These are phyloP conservation scores for Clarias batrachus DNA, from an alignment of 2,113 vertebrate genomes.

Conservation along the genomic window DNA sequence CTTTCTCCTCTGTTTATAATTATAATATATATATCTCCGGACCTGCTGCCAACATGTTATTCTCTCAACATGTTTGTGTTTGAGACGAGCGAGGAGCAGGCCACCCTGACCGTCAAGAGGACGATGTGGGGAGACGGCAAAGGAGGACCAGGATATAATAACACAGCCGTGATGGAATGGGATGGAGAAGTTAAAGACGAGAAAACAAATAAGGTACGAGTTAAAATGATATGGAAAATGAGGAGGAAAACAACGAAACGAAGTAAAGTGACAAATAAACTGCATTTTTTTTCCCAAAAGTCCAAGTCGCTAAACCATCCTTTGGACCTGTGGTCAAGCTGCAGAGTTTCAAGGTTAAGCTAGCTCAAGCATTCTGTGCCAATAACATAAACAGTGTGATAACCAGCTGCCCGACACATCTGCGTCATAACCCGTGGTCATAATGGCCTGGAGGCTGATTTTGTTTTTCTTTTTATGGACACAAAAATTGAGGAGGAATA, in stretches of 20 bases:
- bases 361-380: constrained; percentile 76
- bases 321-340: constrained; percentile 70
- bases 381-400: constrained; percentile 80
- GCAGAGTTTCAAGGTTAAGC: constrained; percentile 78
- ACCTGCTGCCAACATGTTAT: constrained; percentile 45
- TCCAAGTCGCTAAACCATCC: constrained; percentile 71
- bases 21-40: background rate
- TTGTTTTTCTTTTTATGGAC: constrained; percentile 19
- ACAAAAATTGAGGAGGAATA: constrained; percentile 28
- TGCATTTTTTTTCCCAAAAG: constrained; percentile 69
- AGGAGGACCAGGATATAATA: background rate
- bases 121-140: constrained; percentile 45
- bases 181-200: background rate
- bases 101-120: constrained; percentile 60
- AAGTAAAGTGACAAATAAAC: constrained; percentile 62
- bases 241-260: constrained; percentile 57
- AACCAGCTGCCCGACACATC: constrained; percentile 73
- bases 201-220: constrained; percentile 43
- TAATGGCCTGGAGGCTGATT: constrained; percentile 61
- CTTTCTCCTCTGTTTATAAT: constrained; percentile 40
- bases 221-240: background rate
- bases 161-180: background rate
- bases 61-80: constrained; percentile 53
- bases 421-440: constrained; percentile 72
- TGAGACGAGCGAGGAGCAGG: constrained; percentile 56